Conservation (phyloP, 2,888 invertebrate genomes). For the Nephrotoma guestfalica region DNA sequence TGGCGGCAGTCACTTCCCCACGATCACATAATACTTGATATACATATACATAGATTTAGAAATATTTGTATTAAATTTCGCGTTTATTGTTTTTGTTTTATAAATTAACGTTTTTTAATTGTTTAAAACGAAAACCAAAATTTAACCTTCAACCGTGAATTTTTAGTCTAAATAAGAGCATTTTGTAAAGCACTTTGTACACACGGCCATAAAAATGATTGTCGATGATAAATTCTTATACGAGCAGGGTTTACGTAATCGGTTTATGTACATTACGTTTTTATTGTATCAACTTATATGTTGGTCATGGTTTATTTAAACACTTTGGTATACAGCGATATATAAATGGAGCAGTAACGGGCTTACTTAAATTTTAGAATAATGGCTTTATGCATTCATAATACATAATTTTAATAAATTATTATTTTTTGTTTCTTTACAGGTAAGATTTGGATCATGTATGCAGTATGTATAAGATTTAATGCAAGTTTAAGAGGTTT, state of each 20-base stretch:
- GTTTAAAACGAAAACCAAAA: not conserved
- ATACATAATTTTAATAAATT: not conserved
- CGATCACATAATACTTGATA: not conserved
- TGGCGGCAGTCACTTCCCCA: not conserved
- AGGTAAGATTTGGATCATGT: not conserved
- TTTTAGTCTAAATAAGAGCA: not conserved
- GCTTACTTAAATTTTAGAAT: not conserved
- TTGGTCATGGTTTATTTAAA: not conserved
- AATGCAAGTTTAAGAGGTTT: too few relatives aligned
- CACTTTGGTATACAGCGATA: not conserved
- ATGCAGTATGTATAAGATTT: too few relatives aligned
- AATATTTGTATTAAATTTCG: not conserved
- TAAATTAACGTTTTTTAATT: not conserved
- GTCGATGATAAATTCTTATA: not conserved
- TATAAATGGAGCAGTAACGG: not conserved
- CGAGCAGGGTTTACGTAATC: not conserved
- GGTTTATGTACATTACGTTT: not conserved
- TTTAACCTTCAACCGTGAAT: not conserved
- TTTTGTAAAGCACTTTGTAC: not conserved
- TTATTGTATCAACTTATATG: not conserved
- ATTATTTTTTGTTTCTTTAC: not conserved
- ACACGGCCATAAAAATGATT: not conserved
- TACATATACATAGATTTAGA: not conserved
- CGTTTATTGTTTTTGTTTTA: not conserved
- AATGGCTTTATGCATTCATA: not conserved